These are phyloP conservation scores for Brienomyrus brachyistius DNA, from an alignment of 2,113 vertebrate species.

Conservation along the genomic window DNA sequence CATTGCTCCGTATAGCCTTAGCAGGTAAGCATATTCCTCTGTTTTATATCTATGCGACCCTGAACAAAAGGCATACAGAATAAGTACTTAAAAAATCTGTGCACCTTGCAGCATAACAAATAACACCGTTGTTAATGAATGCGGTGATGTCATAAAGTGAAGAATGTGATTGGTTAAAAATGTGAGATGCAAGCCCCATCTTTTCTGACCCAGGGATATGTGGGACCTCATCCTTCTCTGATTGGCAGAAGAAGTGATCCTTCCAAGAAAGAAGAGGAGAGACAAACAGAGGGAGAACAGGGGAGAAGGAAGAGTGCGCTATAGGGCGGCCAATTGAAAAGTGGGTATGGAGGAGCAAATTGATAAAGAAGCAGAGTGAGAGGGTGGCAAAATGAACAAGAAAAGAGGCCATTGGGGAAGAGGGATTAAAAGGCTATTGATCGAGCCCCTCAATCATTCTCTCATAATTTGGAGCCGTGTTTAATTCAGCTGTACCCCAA, in stretches of 20 bases:
- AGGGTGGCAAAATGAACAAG: slow-evolving; percentile 40
- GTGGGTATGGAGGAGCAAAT: slow-evolving; percentile 27
- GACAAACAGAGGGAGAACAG: not conserved
- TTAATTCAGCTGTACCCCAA: slow-evolving; percentile 49
- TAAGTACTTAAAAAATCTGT: not conserved
- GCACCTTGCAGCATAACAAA: not conserved
- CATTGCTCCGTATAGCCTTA: not conserved
- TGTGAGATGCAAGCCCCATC: not conserved
- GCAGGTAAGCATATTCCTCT: not conserved
- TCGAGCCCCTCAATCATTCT: slow-evolving; percentile 43
- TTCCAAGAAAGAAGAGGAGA: not conserved
- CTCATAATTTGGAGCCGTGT: slow-evolving; percentile 55
- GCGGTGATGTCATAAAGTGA: not conserved
- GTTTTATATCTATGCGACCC: not conserved
- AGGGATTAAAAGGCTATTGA: slow-evolving; percentile 58
- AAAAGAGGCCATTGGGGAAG: slow-evolving; percentile 38
- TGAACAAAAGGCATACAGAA: not conserved
- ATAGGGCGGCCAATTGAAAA: slow-evolving; percentile 10
- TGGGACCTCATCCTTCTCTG: slow-evolving; percentile 12
- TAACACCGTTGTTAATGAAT: not conserved
- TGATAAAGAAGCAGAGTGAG: slow-evolving; percentile 22
- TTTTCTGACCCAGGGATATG: not conserved
- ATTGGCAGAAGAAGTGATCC: not conserved
- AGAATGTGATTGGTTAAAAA: not conserved
- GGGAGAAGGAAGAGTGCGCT: slow-evolving; percentile 10